phyloP scores from a whole-genome alignment of 2,888 invertebrate genomes.

The Scaptodrosophila latifasciaeformis region DNA sequence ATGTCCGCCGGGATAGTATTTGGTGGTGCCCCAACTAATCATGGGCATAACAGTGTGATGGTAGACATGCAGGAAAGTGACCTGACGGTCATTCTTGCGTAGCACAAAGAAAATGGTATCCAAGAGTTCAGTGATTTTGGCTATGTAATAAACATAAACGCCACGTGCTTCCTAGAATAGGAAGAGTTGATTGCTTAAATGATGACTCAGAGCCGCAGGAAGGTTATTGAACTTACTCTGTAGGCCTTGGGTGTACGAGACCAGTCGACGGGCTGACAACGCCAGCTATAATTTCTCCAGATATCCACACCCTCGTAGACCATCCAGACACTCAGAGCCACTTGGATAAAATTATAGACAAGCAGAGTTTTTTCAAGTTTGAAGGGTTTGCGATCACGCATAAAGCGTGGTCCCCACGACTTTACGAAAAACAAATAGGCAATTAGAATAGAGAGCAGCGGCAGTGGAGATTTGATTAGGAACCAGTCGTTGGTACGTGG shows the following conservation, averaged over 20 bases:
- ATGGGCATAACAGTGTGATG: conserved; percentile 97
- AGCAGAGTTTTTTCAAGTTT: conserved; percentile 86
- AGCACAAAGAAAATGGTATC: conserved; percentile 96
- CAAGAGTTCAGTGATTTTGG: conserved; percentile 91
- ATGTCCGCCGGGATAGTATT: conserved; percentile 91
- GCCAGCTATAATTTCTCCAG: conserved; percentile 89
- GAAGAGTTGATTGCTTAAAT: not conserved
- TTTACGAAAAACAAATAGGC: conserved; percentile 84
- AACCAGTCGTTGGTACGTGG: conserved; percentile 80
- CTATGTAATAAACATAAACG: conserved; percentile 90
- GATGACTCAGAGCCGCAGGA: not conserved
- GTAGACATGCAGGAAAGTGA: conserved; percentile 92
- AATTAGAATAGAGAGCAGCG: conserved; percentile 80
- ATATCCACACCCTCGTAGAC: conserved; percentile 81
- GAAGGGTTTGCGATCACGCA: conserved; percentile 90
- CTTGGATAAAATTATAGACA: conserved; percentile 92
- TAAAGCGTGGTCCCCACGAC: conserved; percentile 88
- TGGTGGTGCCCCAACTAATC: conserved; percentile 94
- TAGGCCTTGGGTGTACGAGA: conserved; percentile 85
- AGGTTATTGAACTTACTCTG: conserved; percentile 78
- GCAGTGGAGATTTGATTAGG: conserved; percentile 82
- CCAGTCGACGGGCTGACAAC: conserved; percentile 93
- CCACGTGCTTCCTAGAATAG: conserved; percentile 79
- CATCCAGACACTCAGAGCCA: conserved; percentile 86
- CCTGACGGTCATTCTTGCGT: conserved; percentile 91